Percentiles rank a stretch among this genome's conserved stretches.
phyloP scores from a whole-genome alignment of 2,797 vertebrate genomes.

The Eremophila alpestris region DNA sequence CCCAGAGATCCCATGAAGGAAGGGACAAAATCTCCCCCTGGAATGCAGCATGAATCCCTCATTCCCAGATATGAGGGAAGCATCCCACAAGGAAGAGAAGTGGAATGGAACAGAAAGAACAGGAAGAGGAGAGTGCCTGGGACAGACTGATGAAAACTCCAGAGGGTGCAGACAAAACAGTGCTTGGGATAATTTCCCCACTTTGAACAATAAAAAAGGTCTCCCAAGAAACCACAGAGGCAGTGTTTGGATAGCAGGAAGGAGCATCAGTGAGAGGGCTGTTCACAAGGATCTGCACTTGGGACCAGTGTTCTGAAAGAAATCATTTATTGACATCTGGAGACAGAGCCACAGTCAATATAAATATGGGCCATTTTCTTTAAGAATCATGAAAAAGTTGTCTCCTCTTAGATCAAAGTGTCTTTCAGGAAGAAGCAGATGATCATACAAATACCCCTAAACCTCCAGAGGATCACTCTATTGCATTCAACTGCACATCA shows the following conservation, averaged over 20 bases:
- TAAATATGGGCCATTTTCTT: not conserved
- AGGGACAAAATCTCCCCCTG: not conserved
- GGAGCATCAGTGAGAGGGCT: not conserved
- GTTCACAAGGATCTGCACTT: not conserved
- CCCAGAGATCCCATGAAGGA: not conserved
- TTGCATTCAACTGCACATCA: not conserved
- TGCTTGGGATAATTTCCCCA: not conserved
- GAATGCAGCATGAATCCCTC: not conserved
- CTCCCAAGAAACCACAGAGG: not conserved
- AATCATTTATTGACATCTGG: not conserved
- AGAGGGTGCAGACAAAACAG: not conserved
- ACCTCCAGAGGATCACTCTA: not conserved
- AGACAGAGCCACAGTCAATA: not conserved
- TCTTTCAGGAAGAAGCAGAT: not conserved
- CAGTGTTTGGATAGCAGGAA: not conserved
- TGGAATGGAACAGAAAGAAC: not conserved
- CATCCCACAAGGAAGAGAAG: not conserved
- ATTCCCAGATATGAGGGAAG: not conserved
- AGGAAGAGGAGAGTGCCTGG: not conserved
- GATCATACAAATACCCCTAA: not conserved
- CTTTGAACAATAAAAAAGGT: not conserved
- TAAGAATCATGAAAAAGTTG: not conserved
- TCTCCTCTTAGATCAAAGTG: not conserved
- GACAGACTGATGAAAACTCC: not conserved
- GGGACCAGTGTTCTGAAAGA: not conserved